phyloP scores from a whole-genome alignment of 1,140 invertebrate genomes.

The Chymomyza costata region DNA sequence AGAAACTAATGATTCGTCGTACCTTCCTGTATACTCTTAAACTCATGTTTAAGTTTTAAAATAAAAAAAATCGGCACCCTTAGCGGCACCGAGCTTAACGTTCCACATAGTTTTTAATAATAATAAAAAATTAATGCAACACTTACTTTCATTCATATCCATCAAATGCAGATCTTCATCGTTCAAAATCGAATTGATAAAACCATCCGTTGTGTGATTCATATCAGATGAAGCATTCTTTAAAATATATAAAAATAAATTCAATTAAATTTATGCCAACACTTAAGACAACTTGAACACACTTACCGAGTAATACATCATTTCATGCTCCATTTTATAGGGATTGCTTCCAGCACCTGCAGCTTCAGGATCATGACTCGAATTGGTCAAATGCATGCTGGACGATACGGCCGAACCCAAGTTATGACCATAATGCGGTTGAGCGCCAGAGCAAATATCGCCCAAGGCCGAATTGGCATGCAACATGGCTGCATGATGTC shows the following conservation, averaged over 20 bases:
- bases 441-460: constrained; percentile 54
- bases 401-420: constrained; percentile 86
- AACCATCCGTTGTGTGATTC: constrained; percentile 86
- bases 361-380: constrained; percentile 75
- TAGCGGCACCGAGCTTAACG: too few species aligned
- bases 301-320: constrained; percentile 77
- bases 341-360: constrained; percentile 53
- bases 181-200: constrained; percentile 89
- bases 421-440: constrained; percentile 80
- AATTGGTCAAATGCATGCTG: constrained; percentile 80
- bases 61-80: too few species aligned
- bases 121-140: constrained; percentile 5
- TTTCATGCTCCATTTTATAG: constrained; percentile 77
- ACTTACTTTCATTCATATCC: constrained; percentile 92
- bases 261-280: neutral
- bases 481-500: constrained; percentile 55
- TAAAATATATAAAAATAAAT: constrained; percentile 14
- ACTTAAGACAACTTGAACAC: neutral
- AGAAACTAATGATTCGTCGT: too few species aligned
- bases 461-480: constrained; percentile 56
- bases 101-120: too few species aligned
- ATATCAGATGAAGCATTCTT: constrained; percentile 80
- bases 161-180: constrained; percentile 91
- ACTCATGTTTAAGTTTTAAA: too few species aligned
- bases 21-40: too few species aligned